These are phyloP conservation scores for Scartelaos histophorus DNA, from an alignment of 2,113 vertebrate genomes.

Conservation along the genomic window DNA sequence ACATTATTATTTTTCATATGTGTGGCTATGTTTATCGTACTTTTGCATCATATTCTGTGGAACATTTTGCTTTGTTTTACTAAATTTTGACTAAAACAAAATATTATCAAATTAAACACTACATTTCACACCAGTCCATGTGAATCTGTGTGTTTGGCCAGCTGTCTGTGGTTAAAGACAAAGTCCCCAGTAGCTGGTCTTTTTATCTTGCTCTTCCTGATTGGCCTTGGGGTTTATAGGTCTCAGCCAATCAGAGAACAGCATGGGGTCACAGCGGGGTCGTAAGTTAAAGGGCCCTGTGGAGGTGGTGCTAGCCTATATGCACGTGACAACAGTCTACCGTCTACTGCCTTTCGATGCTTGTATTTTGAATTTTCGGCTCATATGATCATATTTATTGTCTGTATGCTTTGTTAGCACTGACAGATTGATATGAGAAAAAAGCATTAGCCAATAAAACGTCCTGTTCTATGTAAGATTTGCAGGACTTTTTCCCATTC, in stretches of 20 bases:
- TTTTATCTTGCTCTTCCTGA: not conserved
- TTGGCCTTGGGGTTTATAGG: slow-evolving; percentile 37
- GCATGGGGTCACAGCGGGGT: slow-evolving; percentile 37
- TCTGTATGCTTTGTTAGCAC: slow-evolving; percentile 42
- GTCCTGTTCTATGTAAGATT: no score
- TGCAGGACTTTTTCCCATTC: no score
- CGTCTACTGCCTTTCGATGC: not conserved
- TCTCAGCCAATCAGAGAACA: slow-evolving; percentile 43
- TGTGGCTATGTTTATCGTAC: not conserved
- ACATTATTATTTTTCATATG: not conserved
- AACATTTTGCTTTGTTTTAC: no score
- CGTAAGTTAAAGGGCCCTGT: slow-evolving; percentile 33
- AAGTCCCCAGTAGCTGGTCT: slow-evolving; percentile 12
- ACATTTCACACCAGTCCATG: not conserved
- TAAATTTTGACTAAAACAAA: not conserved
- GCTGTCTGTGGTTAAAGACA: slow-evolving; percentile 46
- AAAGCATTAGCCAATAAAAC: no score
- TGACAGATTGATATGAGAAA: no score
- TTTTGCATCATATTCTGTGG: no score
- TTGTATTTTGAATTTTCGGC: slow-evolving; percentile 42
- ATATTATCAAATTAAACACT: not conserved
- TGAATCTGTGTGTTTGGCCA: slow-evolving; percentile 37
- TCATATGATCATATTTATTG: slow-evolving; percentile 16
- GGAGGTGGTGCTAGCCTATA: not conserved
- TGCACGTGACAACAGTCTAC: no score